Base-by-base conservation (phyloP, 2,797 vertebrate genomes). In the Microctenopoma stevenorrisi region DNA sequence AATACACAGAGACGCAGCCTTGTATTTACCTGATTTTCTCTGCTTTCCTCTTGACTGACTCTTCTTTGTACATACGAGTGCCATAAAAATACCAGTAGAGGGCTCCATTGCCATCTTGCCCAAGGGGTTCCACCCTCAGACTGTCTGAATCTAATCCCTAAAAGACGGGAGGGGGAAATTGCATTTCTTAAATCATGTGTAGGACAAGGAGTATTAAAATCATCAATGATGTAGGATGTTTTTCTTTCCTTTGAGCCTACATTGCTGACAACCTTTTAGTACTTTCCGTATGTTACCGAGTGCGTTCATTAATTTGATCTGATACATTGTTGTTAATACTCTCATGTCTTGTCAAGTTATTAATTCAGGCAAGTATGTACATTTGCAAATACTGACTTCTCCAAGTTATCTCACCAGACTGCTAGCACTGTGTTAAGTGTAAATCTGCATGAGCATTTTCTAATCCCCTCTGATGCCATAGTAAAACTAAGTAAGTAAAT, bases 41-140 rank as follows among this genome's bases (percentile, higher is more conserved):
- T 7, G 71, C 52, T 74, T 79, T 91, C 72, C 71, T 86, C 40
- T 78, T 85, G 30, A 93, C 72, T 0, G 95, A 95, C 51, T 96
- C 96, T 80, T 99, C 98, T 89, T 99, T 99, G 92, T 99, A 99
- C 94, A 99, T 96, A 40, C 98, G 93, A 0, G 97, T 99, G 76
- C 98, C 98, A 0, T 99, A 99, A 86, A 99, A 99, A 90, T 99
- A 99, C 98, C 98, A 99, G 83, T 99, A 99, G 90, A 98, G 94
- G 83, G 96, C 96, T 8, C 98, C 97, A 0, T 93, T 91, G 78
- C 94, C 96, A 89, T 98, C 98, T 81, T 97, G 96, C 8, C 98
- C 98, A 82, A 99, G 87, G 0, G 98, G 97, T 87, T 98, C 97
- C 68, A 99, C 97, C 0, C 98, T 95, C 74, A 99, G 94, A 87